phyloP scores from a whole-genome alignment of 1,140 invertebrate genomes.

The Neodiprion pinetum region DNA sequence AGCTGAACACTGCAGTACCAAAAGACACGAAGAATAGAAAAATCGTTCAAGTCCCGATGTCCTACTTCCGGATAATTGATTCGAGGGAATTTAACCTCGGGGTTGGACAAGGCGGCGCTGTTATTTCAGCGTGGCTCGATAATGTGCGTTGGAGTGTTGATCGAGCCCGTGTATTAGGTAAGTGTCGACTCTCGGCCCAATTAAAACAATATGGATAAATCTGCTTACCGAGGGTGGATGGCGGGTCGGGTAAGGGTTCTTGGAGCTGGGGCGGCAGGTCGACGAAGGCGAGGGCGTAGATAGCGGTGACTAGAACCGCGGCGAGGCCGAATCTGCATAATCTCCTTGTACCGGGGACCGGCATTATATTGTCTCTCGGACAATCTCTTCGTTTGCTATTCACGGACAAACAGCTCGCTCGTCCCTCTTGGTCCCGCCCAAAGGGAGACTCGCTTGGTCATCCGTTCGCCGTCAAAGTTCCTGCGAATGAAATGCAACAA shows the following conservation, averaged over 20 bases:
- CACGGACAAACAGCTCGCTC: neutral
- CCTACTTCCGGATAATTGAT: too few species aligned
- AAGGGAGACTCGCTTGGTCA: neutral
- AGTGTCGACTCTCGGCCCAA: too few species aligned
- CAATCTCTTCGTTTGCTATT: constrained; percentile 25
- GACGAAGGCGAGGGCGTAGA: constrained; percentile 52
- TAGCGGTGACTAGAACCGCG: constrained; percentile 51
- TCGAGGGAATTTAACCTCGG: too few species aligned
- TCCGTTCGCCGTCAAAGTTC: neutral
- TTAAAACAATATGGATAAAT: neutral
- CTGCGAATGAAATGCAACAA: neutral
- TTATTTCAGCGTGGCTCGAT: too few species aligned
- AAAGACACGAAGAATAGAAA: too few species aligned
- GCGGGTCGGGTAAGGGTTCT: constrained; percentile 48
- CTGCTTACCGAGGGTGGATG: constrained; percentile 53
- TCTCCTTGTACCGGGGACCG: constrained; percentile 49
- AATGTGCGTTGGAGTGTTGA: too few species aligned
- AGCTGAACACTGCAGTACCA: too few species aligned
- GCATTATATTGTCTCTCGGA: constrained; percentile 45
- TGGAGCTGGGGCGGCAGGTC: constrained; percentile 54
- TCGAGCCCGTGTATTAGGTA: too few species aligned
- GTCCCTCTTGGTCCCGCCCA: neutral
- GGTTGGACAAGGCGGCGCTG: too few species aligned
- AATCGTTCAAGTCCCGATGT: too few species aligned
- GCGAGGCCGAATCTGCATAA: constrained; percentile 55